phyloP scores from a whole-genome alignment of 2,113 vertebrate genomes.

The Menidia beryllina region DNA sequence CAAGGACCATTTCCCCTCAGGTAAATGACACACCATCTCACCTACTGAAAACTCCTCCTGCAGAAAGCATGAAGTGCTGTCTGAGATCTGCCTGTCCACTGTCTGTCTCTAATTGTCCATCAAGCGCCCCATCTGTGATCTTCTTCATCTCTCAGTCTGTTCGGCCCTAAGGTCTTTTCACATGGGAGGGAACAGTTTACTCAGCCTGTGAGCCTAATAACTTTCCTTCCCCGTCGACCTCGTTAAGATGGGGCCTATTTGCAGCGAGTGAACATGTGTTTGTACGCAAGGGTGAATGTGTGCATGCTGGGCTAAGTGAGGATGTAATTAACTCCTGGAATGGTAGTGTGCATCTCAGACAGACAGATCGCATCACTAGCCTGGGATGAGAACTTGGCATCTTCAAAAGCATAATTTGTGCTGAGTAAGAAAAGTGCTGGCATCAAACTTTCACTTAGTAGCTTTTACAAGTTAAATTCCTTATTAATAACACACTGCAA shows the following conservation, averaged over 20 bases:
- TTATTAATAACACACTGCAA: constrained; percentile 41
- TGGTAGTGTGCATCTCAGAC: constrained; percentile 10
- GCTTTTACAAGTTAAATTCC: constrained; percentile 43
- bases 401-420: neutral
- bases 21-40: constrained; percentile 37
- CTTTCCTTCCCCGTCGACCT: constrained; percentile 54
- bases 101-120: constrained; percentile 57
- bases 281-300: constrained; percentile 41
- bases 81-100: constrained; percentile 30
- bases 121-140: constrained; percentile 48
- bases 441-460: constrained; percentile 21
- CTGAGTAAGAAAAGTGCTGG: neutral
- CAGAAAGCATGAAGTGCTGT: constrained; percentile 27
- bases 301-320: constrained; percentile 36
- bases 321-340: constrained; percentile 61
- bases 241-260: constrained; percentile 59
- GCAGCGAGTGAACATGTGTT: constrained; percentile 36
- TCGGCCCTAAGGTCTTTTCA: constrained; percentile 45
- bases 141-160: constrained; percentile 34
- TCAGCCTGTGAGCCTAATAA: constrained; percentile 55
- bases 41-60: constrained; percentile 19
- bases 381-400: constrained; percentile 27
- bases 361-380: neutral
- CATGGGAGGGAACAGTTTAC: constrained; percentile 43
- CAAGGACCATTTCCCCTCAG: constrained; percentile 37